Base-by-base conservation (phyloP, 2,113 vertebrate genomes). In the Puma concolor region DNA sequence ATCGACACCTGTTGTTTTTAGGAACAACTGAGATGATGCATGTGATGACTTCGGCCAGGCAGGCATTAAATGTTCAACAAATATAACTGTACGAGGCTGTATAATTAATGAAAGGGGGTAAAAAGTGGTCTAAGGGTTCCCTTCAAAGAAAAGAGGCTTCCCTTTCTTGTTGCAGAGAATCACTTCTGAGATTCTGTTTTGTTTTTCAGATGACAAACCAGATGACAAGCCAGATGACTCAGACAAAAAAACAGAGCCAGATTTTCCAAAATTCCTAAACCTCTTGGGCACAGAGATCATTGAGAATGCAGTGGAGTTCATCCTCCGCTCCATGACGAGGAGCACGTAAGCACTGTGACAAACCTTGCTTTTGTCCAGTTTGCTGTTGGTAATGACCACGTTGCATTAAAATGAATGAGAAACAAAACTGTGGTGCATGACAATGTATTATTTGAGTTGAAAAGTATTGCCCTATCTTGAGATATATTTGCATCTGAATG, bases 271-370 rank as follows among this genome's bases (percentile, higher is more conserved):
- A 29, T 98, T 98, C 48, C 91, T 98, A 29, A 96, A 89, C 52
- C 7, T 86, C 27, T 60, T 98, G 95, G 98, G 97, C 48, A 72
- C 74, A 4, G 97, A 98, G 77, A 98, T 98, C 80, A 97, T 98
- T 50, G 97, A 98, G 85, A 97, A 97, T 4, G 97, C 97, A 0
- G 80, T 98, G 3, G 93, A 92, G 0, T 97, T 98, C 71, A 74
- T 98, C 31, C 88, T 98, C 36, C 52, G 90, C 25, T 96, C 97
- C 50, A 77, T 98, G 93, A 44, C 21, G 2, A 92, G 94, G 38
- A 71, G 41, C 52, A 87, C 41, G 84, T 98, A 88, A 98, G 95
- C 71, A 31, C 64, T 4, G 69, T 82, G 36, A 80, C 4, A 38
- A 52, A 19, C 15, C 8, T 85, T 67, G 84, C 25, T 91, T 86